Percentiles rank a stretch among this genome's conserved stretches.
Evolutionary conservation across 2,888 invertebrate species (phyloP).

Genomic region (Danaus chrysippus): DNA sequence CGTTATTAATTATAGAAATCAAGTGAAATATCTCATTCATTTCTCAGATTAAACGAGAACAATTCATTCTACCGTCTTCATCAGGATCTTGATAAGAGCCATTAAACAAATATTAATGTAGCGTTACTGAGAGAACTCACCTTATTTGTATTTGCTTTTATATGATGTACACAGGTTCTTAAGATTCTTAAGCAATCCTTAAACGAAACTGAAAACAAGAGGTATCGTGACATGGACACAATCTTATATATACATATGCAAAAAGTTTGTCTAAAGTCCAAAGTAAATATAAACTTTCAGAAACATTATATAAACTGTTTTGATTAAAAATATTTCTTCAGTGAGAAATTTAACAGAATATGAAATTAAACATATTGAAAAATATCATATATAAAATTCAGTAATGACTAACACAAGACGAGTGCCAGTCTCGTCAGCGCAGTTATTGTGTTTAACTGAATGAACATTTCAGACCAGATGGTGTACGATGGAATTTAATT

Average conservation of each 20-base stretch:
- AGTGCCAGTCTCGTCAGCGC: constrained; percentile 3
- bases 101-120: background rate
- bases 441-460: constrained; percentile 22
- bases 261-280: too few species aligned
- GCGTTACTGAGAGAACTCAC: background rate
- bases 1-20: constrained; percentile 5
- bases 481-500: constrained; percentile 24
- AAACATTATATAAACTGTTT: too few species aligned
- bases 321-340: too few species aligned
- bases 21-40: constrained; percentile 31
- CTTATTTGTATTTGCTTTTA: background rate
- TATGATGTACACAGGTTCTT: too few species aligned
- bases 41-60: constrained; percentile 28
- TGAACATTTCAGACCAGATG: constrained; percentile 21
- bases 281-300: too few species aligned
- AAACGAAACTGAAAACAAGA: too few species aligned
- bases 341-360: too few species aligned
- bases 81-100: background rate
- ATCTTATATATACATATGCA: too few species aligned
- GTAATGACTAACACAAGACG: constrained; percentile 13
- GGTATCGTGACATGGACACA: too few species aligned
- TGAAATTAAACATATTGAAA: constrained; percentile 1
- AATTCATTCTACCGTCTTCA: constrained; percentile 37
- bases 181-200: too few species aligned
- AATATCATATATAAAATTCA: constrained; percentile 5